These are phyloP conservation scores for Nothocercus julius DNA, from an alignment of 2,113 vertebrate genomes.

Conservation along the genomic window DNA sequence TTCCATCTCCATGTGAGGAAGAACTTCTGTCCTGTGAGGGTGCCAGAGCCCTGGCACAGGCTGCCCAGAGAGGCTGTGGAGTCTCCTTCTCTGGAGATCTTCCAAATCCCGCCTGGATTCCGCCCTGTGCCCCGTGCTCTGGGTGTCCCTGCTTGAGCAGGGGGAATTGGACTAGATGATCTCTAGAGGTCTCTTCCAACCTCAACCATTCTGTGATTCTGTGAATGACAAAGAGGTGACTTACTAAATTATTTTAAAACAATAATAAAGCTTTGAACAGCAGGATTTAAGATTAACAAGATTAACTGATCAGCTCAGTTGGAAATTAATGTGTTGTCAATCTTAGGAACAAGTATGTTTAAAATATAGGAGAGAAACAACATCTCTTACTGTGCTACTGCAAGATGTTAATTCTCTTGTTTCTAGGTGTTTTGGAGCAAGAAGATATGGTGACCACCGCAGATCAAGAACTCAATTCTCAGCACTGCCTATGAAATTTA, in stretches of 20 bases:
- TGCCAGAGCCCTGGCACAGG: too few relatives aligned
- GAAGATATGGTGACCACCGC: not conserved
- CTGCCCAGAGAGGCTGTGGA: too few relatives aligned
- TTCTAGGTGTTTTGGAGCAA: not conserved
- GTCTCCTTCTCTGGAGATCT: too few relatives aligned
- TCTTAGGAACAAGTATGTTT: not conserved
- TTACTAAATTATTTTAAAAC: slow-evolving; percentile 9
- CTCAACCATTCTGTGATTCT: too few relatives aligned
- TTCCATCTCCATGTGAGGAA: too few relatives aligned
- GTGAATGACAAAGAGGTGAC: slow-evolving; percentile 15
- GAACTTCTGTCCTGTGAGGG: too few relatives aligned
- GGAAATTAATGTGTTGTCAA: not conserved
- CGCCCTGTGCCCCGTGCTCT: too few relatives aligned
- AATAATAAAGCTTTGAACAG: not conserved
- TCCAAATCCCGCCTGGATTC: too few relatives aligned
- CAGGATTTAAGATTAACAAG: not conserved
- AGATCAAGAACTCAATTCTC: not conserved
- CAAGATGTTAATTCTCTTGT: not conserved
- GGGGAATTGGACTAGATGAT: too few relatives aligned
- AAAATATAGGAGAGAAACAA: not conserved
- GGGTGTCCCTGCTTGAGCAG: too few relatives aligned
- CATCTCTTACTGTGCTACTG: not conserved
- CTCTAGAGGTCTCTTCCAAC: too few relatives aligned
- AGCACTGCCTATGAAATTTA: not conserved
- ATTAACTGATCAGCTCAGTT: slow-evolving; percentile 4